Conservation (phyloP, 2,113 vertebrate species). For the Ondatra zibethicus region DNA sequence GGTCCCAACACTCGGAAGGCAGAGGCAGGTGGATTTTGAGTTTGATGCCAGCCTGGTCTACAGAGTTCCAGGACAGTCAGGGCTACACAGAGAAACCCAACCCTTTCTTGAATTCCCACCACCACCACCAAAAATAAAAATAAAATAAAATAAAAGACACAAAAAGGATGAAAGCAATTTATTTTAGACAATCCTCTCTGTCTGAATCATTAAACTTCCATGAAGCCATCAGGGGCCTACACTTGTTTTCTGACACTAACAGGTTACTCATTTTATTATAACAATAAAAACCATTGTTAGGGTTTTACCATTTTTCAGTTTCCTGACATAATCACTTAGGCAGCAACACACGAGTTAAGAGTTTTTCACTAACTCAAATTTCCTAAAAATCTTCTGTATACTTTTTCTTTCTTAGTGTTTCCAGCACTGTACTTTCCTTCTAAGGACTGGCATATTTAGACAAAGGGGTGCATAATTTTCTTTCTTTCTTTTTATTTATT, state of each 20-base stretch:
- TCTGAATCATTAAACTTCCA: constrained; percentile 21
- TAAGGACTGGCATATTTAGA: neutral
- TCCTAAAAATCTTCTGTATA: neutral
- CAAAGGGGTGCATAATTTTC: neutral
- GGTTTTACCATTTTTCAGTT: constrained; percentile 41
- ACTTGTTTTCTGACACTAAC: neutral
- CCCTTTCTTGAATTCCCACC: too few species aligned
- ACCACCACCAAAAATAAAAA: too few species aligned
- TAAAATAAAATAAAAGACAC: neutral
- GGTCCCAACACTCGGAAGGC: too few species aligned
- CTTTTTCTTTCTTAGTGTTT: constrained; percentile 2
- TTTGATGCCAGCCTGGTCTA: too few species aligned
- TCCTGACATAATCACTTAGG: constrained; percentile 6
- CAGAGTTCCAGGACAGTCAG: too few species aligned
- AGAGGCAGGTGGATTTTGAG: too few species aligned
- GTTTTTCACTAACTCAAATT: constrained; percentile 14
- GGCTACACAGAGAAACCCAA: too few species aligned
- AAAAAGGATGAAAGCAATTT: neutral
- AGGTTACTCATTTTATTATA: neutral
- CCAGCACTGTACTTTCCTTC: neutral
- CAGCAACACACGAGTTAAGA: constrained; percentile 31
- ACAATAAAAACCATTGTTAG: too few species aligned
- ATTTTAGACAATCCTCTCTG: neutral
- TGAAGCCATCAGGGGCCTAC: neutral
- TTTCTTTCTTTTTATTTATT: too few species aligned